Conservation (phyloP, 2,888 invertebrate species). For the Sthenelais limicola region DNA sequence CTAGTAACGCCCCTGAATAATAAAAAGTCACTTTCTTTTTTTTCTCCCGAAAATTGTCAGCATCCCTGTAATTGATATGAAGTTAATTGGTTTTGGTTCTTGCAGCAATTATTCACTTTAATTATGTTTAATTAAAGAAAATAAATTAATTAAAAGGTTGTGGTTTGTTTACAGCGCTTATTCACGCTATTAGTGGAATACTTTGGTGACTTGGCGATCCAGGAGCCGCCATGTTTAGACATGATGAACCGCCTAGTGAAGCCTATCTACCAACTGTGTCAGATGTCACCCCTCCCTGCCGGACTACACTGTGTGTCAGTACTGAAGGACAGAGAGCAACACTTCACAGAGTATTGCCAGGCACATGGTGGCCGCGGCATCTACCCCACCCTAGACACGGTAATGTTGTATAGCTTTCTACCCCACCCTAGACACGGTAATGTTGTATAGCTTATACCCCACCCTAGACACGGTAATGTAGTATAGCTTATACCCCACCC, state of each 20-base stretch:
- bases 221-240: slow-evolving; percentile 57
- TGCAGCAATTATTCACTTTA: no score
- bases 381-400: slow-evolving; percentile 68
- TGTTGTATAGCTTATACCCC: not conserved
- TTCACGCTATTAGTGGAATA: slow-evolving; percentile 86
- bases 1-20: no score
- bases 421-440: not conserved
- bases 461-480: not conserved
- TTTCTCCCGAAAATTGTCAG: no score
- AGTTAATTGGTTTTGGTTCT: no score
- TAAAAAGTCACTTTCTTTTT: no score
- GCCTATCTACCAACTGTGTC: slow-evolving; percentile 79
- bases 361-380: slow-evolving; percentile 71
- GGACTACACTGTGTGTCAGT: slow-evolving; percentile 80
- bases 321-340: slow-evolving; percentile 81
- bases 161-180: slow-evolving; percentile 76
- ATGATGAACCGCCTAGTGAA: slow-evolving; percentile 72
- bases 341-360: slow-evolving; percentile 75
- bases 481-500: not conserved
- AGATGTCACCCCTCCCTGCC: slow-evolving; percentile 80
- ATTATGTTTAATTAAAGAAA: no score
- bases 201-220: slow-evolving; percentile 79
- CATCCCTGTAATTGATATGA: no score
- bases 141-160: no score
- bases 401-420: slow-evolving; percentile 51